Conservation (phyloP, 2,113 vertebrate genomes). For the Cnemophilus loriae region DNA sequence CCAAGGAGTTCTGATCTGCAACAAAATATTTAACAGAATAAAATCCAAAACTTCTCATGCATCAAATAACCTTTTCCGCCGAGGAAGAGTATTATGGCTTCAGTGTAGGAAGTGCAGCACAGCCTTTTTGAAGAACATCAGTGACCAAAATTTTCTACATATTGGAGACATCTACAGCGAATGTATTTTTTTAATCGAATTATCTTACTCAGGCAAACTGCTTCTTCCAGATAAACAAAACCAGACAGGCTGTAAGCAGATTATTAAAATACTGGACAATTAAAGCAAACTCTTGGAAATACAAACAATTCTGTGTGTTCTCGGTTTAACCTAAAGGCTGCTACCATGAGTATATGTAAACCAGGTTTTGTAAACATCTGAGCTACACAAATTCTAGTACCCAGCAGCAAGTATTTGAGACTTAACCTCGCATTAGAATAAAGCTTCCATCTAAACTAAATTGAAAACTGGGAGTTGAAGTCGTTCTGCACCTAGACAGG, state of each 20-base stretch:
- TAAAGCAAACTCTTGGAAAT: constrained; percentile 30
- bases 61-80: background rate
- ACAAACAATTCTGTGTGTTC: background rate
- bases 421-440: background rate
- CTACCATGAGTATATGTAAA: background rate
- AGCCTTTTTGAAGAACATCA: background rate
- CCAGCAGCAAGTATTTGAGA: background rate
- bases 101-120: background rate
- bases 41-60: background rate
- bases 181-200: background rate
- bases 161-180: constrained; percentile 28
- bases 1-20: background rate
- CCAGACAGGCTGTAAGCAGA: constrained; percentile 38
- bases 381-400: background rate
- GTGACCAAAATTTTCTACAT: background rate
- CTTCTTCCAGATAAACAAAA: constrained; percentile 57
- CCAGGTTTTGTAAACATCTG: background rate
- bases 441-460: background rate
- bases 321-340: background rate
- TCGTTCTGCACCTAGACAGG: background rate
- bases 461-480: background rate
- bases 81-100: background rate
- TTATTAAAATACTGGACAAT: constrained; percentile 35
- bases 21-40: background rate
- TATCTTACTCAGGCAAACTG: constrained; percentile 6